Percentiles rank a stretch among this genome's conserved stretches.
Evolutionary conservation across 2,797 vertebrate species (phyloP).

Genomic region (Ataeniobius toweri): DNA sequence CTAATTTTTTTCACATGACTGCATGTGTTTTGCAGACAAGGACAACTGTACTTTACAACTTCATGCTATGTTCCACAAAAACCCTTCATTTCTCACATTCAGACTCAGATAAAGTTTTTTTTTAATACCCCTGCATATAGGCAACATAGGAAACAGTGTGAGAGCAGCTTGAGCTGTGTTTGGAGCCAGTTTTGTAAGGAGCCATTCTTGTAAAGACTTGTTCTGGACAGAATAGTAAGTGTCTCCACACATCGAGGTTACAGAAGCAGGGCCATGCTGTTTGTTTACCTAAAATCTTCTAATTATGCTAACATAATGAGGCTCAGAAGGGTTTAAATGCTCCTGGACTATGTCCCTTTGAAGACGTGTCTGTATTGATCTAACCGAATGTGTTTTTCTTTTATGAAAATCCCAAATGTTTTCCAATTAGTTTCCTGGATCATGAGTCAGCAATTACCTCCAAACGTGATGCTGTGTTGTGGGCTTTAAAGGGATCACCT

Average conservation of each 20-base stretch:
- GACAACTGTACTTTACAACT: neutral
- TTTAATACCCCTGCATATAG: too few species aligned
- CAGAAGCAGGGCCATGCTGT: constrained; percentile 15
- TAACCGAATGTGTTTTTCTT: constrained; percentile 32
- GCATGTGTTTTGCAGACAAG: neutral
- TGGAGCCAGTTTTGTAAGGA: neutral
- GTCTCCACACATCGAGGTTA: neutral
- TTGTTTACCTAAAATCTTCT: constrained; percentile 38
- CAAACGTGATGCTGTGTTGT: constrained; percentile 11
- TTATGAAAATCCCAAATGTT: constrained; percentile 44
- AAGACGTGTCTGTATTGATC: constrained; percentile 55
- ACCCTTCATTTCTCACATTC: too few species aligned
- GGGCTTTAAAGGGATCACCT: constrained; percentile 17
- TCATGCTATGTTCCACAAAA: too few species aligned
- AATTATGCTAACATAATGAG: constrained; percentile 56
- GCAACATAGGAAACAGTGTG: neutral
- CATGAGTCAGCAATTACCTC: constrained; percentile 46
- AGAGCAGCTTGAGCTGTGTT: neutral
- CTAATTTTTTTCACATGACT: neutral
- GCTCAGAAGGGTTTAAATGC: constrained; percentile 29
- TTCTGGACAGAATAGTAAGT: neutral
- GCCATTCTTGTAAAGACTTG: neutral
- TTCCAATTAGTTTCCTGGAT: constrained; percentile 42
- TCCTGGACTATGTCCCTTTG: constrained; percentile 36
- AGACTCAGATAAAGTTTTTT: too few species aligned